Percentiles rank a stretch among this genome's conserved stretches.
These are phyloP conservation scores for Prunella fulvescens DNA, from an alignment of 2,113 vertebrate genomes.

Conservation along the genomic window DNA sequence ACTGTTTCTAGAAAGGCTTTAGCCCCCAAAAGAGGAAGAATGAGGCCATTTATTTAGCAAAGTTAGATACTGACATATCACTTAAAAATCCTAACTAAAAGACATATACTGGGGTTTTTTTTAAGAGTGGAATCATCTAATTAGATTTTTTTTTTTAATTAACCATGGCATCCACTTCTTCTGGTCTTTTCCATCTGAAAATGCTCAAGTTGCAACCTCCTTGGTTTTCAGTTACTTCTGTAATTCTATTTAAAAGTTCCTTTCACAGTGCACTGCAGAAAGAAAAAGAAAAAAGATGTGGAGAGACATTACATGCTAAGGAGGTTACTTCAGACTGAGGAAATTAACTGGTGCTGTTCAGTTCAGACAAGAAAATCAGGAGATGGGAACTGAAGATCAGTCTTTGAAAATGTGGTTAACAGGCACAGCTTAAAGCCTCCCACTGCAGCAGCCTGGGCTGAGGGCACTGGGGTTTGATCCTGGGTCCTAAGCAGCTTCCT, in stretches of 20 bases:
- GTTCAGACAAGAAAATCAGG: background rate
- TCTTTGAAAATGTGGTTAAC: constrained; percentile 17
- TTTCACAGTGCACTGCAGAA: background rate
- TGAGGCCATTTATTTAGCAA: background rate
- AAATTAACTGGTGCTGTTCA: background rate
- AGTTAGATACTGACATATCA: background rate
- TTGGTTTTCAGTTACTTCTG: background rate
- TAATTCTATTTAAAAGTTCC: background rate
- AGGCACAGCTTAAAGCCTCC: background rate
- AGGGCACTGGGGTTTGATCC: background rate
- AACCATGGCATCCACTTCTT: background rate
- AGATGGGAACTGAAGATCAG: background rate
- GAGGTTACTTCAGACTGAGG: background rate
- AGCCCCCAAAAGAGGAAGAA: background rate
- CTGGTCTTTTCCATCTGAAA: background rate
- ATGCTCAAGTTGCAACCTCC: background rate
- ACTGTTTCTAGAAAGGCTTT: background rate
- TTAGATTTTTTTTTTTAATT: background rate
- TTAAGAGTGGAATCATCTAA: background rate
- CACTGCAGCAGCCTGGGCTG: background rate
- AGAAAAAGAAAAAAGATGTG: background rate
- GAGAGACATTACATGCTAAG: background rate
- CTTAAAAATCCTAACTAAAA: background rate
- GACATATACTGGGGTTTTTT: background rate
- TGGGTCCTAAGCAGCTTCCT: background rate